phyloP scores from a whole-genome alignment of 2,797 vertebrate genomes.

The Limnodromus scolopaceus region DNA sequence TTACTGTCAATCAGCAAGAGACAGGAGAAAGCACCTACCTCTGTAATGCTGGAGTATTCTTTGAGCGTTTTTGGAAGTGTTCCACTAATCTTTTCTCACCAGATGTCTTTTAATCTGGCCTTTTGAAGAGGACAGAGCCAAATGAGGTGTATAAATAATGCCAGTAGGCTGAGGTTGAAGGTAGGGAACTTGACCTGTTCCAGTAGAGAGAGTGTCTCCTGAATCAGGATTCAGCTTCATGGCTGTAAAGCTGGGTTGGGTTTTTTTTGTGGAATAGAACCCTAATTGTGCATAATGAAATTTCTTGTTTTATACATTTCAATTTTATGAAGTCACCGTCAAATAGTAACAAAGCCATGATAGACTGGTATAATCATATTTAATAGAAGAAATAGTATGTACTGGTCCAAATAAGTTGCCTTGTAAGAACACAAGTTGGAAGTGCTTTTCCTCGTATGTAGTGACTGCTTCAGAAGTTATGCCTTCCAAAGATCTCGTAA shows the following conservation, averaged over 20 bases:
- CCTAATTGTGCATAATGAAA: slow-evolving; percentile 72
- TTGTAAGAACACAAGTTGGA: slow-evolving; percentile 79
- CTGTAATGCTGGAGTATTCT: slow-evolving; percentile 57
- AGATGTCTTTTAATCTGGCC: slow-evolving; percentile 40
- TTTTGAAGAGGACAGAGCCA: slow-evolving; percentile 41
- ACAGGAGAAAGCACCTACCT: slow-evolving; percentile 54
- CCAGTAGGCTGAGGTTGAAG: slow-evolving; percentile 49
- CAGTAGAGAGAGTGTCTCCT: slow-evolving; percentile 42
- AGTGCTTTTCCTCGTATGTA: slow-evolving; percentile 79
- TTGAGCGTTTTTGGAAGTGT: slow-evolving; percentile 12
- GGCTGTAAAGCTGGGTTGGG: slow-evolving; percentile 30
- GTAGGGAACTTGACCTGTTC: slow-evolving; percentile 52
- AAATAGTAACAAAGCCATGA: slow-evolving; percentile 81
- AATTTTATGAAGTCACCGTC: slow-evolving; percentile 74
- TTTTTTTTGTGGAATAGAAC: slow-evolving; percentile 60
- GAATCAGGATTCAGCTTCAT: slow-evolving; percentile 70
- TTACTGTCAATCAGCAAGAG: slow-evolving; percentile 41
- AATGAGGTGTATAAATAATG: not conserved
- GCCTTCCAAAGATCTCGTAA: slow-evolving; percentile 80
- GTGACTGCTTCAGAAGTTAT: slow-evolving; percentile 80
- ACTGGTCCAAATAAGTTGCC: slow-evolving; percentile 84
- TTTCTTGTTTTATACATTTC: slow-evolving; percentile 71
- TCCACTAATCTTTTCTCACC: slow-evolving; percentile 30
- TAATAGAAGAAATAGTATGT: slow-evolving; percentile 81
- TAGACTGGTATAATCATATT: slow-evolving; percentile 83